These are phyloP conservation scores for Julus scanicus DNA, from an alignment of 2,888 invertebrate species.

Conservation along the genomic window DNA sequence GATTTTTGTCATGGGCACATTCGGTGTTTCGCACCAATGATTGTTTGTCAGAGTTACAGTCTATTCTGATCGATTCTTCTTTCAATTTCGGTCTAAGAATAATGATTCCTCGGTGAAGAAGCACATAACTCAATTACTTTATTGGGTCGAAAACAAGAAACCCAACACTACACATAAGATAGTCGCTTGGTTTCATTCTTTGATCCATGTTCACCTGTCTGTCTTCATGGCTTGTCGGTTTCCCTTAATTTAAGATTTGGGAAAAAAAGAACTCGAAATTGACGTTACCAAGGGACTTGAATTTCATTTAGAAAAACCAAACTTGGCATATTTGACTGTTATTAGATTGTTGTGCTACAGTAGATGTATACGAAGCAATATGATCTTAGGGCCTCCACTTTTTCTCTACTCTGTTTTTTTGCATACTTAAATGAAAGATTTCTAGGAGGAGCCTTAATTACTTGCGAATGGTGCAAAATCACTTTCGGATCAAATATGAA, in stretches of 20 bases:
- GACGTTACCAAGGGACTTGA: background rate
- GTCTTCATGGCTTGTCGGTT: background rate
- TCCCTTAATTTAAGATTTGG: background rate
- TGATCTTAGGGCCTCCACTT: background rate
- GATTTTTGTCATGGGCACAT: background rate
- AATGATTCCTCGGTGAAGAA: background rate
- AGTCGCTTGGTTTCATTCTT: background rate
- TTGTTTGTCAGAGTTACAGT: background rate
- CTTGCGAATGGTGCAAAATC: background rate
- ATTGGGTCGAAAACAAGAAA: background rate
- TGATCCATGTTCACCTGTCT: background rate
- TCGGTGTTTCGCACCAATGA: background rate
- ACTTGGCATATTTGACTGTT: constrained; percentile 30
- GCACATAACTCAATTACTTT: constrained; percentile 32
- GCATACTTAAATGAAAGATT: background rate
- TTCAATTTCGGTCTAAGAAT: background rate
- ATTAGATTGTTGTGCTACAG: background rate
- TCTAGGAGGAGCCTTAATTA: background rate
- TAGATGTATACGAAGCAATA: background rate
- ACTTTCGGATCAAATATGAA: background rate
- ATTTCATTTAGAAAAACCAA: background rate
- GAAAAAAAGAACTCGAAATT: background rate
- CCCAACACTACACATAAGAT: background rate
- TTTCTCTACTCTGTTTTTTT: background rate
- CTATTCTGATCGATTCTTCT: background rate